Evolutionary conservation across 2,888 invertebrate species (phyloP), one percentile per base, ranked within the genome.

Genomic region (Eupithecia subumbrata): DNA sequence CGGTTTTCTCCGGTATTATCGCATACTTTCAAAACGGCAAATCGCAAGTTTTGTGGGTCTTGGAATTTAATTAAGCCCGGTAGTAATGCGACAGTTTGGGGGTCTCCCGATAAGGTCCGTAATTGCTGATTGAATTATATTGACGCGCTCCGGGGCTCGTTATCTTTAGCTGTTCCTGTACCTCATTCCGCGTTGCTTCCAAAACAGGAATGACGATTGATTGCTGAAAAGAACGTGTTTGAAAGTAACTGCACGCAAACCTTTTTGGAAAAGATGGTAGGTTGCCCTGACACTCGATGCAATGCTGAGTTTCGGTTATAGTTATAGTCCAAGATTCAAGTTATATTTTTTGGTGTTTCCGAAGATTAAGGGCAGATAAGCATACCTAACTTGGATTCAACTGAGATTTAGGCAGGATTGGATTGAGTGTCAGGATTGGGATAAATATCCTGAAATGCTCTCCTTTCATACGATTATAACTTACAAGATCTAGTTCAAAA

Each of bases 111-210:
- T 52, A 73, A 71, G 71, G 68, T 0, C 12, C 64, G 25, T 71
- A 56, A 48, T 52, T 73, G 30, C 66, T 77, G 74, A 72, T 74
- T 77, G 72, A 77, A 56, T 72, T 77, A 74, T 70, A 64, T 70
- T 66, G 70, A 66, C 66, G 37, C 22, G 66, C 18, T 64, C 56
- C 25, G 48, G 63, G 4, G 74, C 67, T 77, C 72, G 69, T 77
- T 77, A 77, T 64, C 72, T 69, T 66, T 60, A 69, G 34, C 43
- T 25, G n/a, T 56, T 68, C 25, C 66, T 72, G 76, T 74, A 72
- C 69, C 76, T 77, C 67, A 77, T 77, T 77, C 72, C 72, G 69
- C 25, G 48, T 22, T n/a, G 56, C 22, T 43, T 34, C 52, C 60
- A 34, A 72, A 70, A 67, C 56, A 66, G 48, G 69, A 66, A 40